These are phyloP conservation scores for Orchesella cincta DNA, from an alignment of 1,140 invertebrate species.

Conservation along the genomic window DNA sequence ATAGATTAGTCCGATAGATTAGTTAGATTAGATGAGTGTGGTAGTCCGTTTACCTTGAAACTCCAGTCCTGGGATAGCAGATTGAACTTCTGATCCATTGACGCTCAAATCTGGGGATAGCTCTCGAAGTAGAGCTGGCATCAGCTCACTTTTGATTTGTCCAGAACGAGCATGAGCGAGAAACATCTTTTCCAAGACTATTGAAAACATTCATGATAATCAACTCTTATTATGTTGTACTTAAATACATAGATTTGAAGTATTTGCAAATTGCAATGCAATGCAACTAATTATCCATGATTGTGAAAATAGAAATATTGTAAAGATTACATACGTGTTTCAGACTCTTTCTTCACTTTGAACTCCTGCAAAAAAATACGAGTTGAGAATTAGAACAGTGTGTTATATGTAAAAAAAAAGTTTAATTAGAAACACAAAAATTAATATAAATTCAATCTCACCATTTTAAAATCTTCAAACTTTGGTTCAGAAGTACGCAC, in stretches of 20 bases:
- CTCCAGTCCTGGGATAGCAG: neutral
- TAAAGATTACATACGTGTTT: constrained; percentile 18
- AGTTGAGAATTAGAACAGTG: too few species aligned
- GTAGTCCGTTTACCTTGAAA: constrained; percentile 14
- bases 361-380: constrained; percentile 26
- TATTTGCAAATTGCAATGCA: neutral
- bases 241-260: neutral
- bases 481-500: too few species aligned
- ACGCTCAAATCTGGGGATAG: constrained; percentile 1
- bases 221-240: neutral
- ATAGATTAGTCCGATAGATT: neutral
- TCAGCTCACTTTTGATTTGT: neutral
- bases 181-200: constrained; percentile 27
- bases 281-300: too few species aligned
- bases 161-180: constrained; percentile 5
- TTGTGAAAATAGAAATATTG: neutral
- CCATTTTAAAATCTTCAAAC: constrained; percentile 2
- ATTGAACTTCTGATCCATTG: neutral
- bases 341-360: constrained; percentile 17
- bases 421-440: neutral
- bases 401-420: too few species aligned
- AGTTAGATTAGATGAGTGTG: neutral
- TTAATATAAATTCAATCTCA: neutral
- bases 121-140: neutral
- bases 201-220: neutral